Conservation (phyloP, 2,888 invertebrate genomes). For the Eristalis tenax region DNA sequence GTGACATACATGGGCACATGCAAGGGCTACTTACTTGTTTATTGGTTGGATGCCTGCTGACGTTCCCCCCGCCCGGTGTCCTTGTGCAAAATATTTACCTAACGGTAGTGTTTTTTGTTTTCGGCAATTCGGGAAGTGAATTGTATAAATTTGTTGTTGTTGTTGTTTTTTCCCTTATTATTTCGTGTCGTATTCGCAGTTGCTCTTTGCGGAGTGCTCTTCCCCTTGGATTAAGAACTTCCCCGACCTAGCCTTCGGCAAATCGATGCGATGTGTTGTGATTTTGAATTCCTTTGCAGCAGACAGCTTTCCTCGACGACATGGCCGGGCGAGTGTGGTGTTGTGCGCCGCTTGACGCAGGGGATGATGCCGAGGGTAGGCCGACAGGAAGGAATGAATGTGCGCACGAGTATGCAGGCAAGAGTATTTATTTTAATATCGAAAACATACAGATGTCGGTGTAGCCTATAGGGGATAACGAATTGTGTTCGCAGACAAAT, state of each 20-base stretch:
- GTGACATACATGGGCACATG: conserved; percentile 1
- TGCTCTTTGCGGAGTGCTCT: background rate
- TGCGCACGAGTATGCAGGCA: background rate
- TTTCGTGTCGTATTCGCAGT: background rate
- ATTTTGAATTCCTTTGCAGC: conserved; percentile 12
- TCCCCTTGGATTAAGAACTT: conserved; percentile 1
- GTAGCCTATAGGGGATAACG: background rate
- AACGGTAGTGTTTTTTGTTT: background rate
- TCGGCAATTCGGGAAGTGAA: background rate
- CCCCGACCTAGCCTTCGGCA: background rate
- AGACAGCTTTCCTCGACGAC: background rate
- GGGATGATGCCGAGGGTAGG: background rate
- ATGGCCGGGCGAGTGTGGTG: background rate
- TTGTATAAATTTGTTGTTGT: background rate
- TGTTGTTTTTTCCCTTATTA: background rate
- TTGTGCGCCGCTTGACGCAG: background rate
- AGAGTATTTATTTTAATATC: background rate
- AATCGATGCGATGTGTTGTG: conserved; percentile 11
- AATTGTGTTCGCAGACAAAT: background rate
- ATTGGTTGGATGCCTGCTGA: background rate
- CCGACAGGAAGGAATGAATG: background rate
- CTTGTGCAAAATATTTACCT: conserved; percentile 1
- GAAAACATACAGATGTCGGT: background rate
- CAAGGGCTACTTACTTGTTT: background rate
- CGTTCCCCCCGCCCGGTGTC: background rate